Percentiles rank a stretch among this genome's conserved stretches.
phyloP scores from a whole-genome alignment of 1,140 invertebrate genomes.

The Nylanderia fulva region DNA sequence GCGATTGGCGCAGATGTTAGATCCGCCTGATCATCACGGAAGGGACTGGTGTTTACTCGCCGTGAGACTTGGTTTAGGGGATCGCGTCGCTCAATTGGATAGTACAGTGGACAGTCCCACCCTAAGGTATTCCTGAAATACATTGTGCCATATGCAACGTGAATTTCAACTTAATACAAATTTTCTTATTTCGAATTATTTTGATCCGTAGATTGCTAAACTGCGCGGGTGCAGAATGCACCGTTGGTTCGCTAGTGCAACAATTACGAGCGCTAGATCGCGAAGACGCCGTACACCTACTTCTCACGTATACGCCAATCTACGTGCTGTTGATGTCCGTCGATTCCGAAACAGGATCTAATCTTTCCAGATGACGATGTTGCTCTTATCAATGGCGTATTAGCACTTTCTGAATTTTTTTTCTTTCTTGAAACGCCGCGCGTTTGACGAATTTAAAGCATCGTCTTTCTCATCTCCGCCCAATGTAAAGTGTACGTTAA shows the following conservation, averaged over 20 bases:
- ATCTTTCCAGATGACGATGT: conserved; percentile 85
- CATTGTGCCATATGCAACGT: neutral
- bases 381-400: conserved; percentile 77
- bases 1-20: conserved; percentile 88
- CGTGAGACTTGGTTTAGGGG: conserved; percentile 88
- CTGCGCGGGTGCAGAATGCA: conserved; percentile 80
- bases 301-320: conserved; percentile 81
- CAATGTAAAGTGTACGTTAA: conserved; percentile 66
- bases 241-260: conserved; percentile 79
- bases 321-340: conserved; percentile 79
- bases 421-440: conserved; percentile 20
- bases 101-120: conserved; percentile 83
- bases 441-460: conserved; percentile 61
- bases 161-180: no score
- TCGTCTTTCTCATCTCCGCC: conserved; percentile 70
- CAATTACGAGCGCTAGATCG: conserved; percentile 82
- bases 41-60: conserved; percentile 94
- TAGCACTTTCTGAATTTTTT: conserved; percentile 74
- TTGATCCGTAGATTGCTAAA: conserved; percentile 78
- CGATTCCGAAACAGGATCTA: conserved; percentile 84
- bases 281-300: conserved; percentile 82
- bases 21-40: conserved; percentile 92
- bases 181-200: neutral
- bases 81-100: conserved; percentile 83
- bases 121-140: conserved; percentile 74